Evolutionary conservation across 1,140 invertebrate genomes (phyloP), one percentile per base, ranked within the genome.

Genomic region (Meloidogyne chitwoodi): DNA sequence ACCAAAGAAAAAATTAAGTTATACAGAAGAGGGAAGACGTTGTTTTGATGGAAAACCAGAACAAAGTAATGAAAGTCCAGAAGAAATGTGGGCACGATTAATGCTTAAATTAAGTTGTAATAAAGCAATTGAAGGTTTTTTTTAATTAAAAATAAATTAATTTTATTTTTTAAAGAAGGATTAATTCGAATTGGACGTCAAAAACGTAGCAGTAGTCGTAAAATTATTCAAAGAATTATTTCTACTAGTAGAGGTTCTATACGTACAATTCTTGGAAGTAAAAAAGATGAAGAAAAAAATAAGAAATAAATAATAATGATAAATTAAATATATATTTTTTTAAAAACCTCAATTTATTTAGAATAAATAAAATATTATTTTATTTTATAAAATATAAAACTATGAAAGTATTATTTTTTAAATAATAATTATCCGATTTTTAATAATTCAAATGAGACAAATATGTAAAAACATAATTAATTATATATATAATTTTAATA

Each of bases 81-180:
- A 73, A 64, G 71, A 73, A 31, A 73, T 73, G 71, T 73, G 71
- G 71, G 56, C 16, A 34, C 29, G 26, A 19, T n/a, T 64, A 24
- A 73, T 73, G 71, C 71, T 73, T 34, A 73, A 64, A 34, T 61
- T 64, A 24, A 73, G 31, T 48, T 73, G 71, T 64, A 61, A 61
- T 24, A 65, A 64, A 38, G 71, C 71, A 22, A 64, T 73, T 34
- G 64, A 63, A 73, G 71, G 71, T 73, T 22, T 6, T 48, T n/a
- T 56, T 56, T 56, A 22, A 44, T 2, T 16, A n/a, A n/a, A n/a
- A n/a, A n/a, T 56, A 6, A 56, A n/a, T n/a, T 56, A 56, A 56
- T 48, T 48, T 48, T 31, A 31, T 3, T 31, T n/a, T 56, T 56
- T 56, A n/a, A 44, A 56, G 48, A 56, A 56, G 48, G 48, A 56